Evolutionary conservation across 2,113 vertebrate genomes (phyloP).

Genomic region (Barbus barbus): DNA sequence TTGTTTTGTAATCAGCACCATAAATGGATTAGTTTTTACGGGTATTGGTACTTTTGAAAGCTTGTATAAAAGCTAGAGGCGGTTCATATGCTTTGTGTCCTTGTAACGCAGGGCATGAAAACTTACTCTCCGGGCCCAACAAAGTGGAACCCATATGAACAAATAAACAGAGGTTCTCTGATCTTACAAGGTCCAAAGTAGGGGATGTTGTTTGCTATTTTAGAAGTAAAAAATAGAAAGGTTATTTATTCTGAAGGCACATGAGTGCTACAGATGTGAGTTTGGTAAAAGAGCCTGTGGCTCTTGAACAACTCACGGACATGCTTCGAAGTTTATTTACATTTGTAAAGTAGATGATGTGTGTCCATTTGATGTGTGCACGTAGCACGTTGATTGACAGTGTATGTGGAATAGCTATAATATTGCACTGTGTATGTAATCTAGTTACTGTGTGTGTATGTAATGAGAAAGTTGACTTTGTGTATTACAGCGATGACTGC

Average conservation of each 20-base stretch:
- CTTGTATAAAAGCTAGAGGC: constrained; percentile 19
- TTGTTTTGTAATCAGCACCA: not conserved
- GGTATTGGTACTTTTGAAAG: not conserved
- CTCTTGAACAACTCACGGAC: constrained; percentile 26
- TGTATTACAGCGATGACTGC: constrained; percentile 16
- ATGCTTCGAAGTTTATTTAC: constrained; percentile 48
- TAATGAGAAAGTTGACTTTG: constrained; percentile 29
- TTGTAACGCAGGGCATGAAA: constrained; percentile 21
- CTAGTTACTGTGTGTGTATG: constrained; percentile 19
- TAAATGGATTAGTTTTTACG: not conserved
- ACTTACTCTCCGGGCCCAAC: constrained; percentile 2
- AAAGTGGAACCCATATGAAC: constrained; percentile 21
- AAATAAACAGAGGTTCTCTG: constrained; percentile 29
- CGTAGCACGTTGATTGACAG: constrained; percentile 41
- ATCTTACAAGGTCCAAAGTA: constrained; percentile 27
- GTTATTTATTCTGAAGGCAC: constrained; percentile 32
- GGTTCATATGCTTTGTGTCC: constrained; percentile 22
- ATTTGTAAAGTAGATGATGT: constrained; percentile 39
- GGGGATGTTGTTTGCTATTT: constrained; percentile 28
- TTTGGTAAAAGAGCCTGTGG: constrained; percentile 21
- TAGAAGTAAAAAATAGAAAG: constrained; percentile 20
- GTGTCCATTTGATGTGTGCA: constrained; percentile 21
- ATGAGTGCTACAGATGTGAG: constrained; percentile 28
- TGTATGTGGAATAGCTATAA: constrained; percentile 26
- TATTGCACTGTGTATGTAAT: constrained; percentile 9